Conservation (phyloP, 2,888 invertebrate genomes). For the Acrobasis consociella region DNA sequence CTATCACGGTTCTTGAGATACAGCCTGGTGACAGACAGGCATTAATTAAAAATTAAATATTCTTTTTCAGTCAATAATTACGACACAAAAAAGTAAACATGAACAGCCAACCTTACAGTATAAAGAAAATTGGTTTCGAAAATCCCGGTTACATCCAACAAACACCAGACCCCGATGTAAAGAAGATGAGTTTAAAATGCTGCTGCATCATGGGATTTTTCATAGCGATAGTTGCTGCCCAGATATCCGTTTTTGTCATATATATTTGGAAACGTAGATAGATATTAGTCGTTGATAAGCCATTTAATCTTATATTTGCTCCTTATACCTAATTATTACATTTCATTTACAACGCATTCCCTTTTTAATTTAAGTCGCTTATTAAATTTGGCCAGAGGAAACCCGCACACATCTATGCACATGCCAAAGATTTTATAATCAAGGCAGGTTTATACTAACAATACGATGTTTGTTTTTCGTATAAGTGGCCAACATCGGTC, state of each 20-base stretch:
- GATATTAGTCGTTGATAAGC: neutral
- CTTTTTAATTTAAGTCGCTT: neutral
- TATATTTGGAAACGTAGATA: conserved; percentile 38
- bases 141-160: neutral
- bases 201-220: conserved; percentile 45
- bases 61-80: too few species aligned
- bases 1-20: too few species aligned
- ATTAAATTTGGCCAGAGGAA: too few species aligned
- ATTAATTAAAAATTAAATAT: too few species aligned
- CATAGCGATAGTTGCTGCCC: conserved; percentile 43
- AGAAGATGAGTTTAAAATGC: conserved; percentile 45
- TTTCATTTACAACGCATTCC: neutral
- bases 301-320: neutral
- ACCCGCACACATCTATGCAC: too few species aligned
- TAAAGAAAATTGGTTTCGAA: conserved; percentile 36
- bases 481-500: too few species aligned
- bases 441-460: too few species aligned
- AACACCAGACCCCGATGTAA: neutral
- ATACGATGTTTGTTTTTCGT: too few species aligned
- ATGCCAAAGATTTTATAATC: too few species aligned
- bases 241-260: conserved; percentile 46
- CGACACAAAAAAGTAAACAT: neutral
- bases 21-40: too few species aligned
- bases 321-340: too few species aligned
- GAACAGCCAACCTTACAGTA: conserved; percentile 39